phyloP scores from a whole-genome alignment of 2,797 vertebrate species.

The Pristis pectinata region DNA sequence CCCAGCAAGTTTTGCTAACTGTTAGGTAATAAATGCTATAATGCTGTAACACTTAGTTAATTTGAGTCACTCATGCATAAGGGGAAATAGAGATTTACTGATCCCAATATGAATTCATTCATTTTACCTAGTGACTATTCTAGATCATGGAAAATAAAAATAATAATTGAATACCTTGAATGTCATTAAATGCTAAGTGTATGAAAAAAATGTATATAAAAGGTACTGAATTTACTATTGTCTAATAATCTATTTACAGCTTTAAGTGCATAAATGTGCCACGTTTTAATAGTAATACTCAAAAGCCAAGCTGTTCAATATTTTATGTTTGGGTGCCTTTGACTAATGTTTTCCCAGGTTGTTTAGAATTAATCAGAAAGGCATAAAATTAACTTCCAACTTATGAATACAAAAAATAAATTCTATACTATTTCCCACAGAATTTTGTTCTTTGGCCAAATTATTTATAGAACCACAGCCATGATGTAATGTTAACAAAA shows the following conservation, averaged over 20 bases:
- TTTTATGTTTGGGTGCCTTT: neutral
- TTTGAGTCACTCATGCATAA: neutral
- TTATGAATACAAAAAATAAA: neutral
- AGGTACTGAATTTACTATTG: neutral
- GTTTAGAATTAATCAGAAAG: neutral
- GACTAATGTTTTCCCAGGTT: constrained; percentile 18
- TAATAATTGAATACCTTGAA: neutral
- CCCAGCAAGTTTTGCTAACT: neutral
- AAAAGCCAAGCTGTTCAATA: neutral
- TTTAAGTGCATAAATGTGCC: neutral
- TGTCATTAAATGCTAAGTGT: neutral
- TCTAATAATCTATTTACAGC: neutral
- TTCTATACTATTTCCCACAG: neutral
- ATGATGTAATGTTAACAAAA: neutral
- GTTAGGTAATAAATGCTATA: neutral
- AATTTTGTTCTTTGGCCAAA: neutral
- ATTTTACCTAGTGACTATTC: neutral
- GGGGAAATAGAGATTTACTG: neutral
- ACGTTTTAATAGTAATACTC: neutral
- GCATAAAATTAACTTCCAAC: neutral
- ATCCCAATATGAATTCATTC: neutral
- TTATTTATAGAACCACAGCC: neutral
- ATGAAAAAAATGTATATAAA: neutral
- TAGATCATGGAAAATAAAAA: neutral
- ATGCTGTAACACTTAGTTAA: neutral